These are phyloP conservation scores for Anguilla anguilla DNA, from an alignment of 2,797 vertebrate genomes.

Conservation along the genomic window DNA sequence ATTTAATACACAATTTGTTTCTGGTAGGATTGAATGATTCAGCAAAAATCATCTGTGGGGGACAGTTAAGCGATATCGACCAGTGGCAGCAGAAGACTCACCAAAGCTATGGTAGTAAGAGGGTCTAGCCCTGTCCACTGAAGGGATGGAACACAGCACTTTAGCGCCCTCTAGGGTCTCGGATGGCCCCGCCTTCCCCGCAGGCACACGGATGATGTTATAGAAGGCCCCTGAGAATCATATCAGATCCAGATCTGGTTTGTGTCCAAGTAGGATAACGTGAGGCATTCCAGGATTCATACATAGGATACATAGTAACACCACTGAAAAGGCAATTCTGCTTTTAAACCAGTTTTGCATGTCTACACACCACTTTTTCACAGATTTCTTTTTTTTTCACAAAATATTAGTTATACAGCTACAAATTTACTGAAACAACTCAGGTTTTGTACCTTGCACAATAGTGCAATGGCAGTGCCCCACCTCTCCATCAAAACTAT, in stretches of 20 bases:
- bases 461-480: no score
- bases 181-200: conserved; percentile 59
- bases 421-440: no score
- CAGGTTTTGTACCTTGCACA: no score
- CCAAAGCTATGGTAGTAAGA: conserved; percentile 96
- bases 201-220: conserved; percentile 85
- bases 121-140: conserved; percentile 74
- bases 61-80: neutral
- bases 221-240: conserved; percentile 77
- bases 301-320: no score
- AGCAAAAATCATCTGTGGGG: neutral
- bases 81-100: conserved; percentile 59
- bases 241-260: neutral
- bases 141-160: conserved; percentile 82
- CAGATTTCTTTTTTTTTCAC: neutral
- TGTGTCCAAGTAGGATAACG: neutral
- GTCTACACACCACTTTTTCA: neutral
- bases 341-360: no score
- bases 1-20: neutral
- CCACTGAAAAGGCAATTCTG: no score
- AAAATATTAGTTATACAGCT: no score
- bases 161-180: conserved; percentile 79
- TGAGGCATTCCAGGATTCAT: neutral
- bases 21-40: neutral
- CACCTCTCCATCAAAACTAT: no score